Percentiles rank a stretch among this genome's conserved stretches.
These are phyloP conservation scores for Rhinichthys osculus DNA, from an alignment of 2,797 vertebrate species.

Conservation along the genomic window DNA sequence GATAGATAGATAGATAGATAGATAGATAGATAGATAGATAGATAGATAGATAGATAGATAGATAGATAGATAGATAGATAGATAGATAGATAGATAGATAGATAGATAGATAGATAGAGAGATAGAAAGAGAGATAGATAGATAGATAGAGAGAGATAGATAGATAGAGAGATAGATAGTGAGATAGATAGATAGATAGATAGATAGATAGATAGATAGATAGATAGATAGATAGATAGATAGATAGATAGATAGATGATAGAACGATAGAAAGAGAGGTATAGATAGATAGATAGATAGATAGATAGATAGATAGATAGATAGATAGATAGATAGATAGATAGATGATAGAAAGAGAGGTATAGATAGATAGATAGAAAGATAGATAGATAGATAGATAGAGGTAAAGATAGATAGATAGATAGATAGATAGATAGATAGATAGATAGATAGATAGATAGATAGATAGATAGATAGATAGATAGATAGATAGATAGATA, in stretches of 20 bases:
- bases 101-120: neutral
- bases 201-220: neutral
- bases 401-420: neutral
- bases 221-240: neutral
- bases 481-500: neutral
- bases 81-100: neutral
- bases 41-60: neutral
- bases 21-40: neutral
- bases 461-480: neutral
- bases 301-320: neutral
- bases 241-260: neutral
- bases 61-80: no score
- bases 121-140: no score
- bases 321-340: neutral
- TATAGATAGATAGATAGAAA: neutral
- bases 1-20: neutral
- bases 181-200: rapidly evolving
- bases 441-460: neutral
- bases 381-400: neutral
- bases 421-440: neutral
- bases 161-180: neutral
- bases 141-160: neutral
- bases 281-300: no score
- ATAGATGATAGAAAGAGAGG: no score
- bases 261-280: neutral